Base-by-base conservation (phyloP, 2,113 vertebrate genomes). In the Myodes glareolus region DNA sequence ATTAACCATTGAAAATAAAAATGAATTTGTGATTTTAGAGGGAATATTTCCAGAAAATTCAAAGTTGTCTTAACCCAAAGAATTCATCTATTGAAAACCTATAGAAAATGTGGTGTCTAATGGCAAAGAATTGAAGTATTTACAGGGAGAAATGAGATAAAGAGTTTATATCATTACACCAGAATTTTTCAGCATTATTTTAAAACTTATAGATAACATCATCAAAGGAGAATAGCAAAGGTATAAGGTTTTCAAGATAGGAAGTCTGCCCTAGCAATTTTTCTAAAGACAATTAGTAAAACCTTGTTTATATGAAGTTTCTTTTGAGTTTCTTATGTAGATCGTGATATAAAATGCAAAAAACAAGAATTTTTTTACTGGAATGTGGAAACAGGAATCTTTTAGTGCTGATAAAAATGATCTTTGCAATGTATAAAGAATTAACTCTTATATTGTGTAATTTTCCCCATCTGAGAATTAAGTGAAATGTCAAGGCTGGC, bases 81-180 rank as follows among this genome's bases (percentile, higher is more conserved):
- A 72, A 76, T 10, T 76, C 90, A 29, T 58, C 13, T 94, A 90
- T 91, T 25, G 77, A 72, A 95, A 91, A n/a, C 23, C n/a, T 94
- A 11, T 39, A 85, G 33, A 16, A 16, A 80, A 88, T 61, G 1
- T 36, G 33, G 52, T 80, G 11, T 21, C 73, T 78, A 47, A 39
- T 31, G 65, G 11, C 58, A 72, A 77, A 84, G 61, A 67, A 33
- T 27, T 42, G 6, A 73, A 90, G 27, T 82, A 33, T 61, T 84
- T 47, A 80, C 36, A 75, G 6, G 2, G 31, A 82, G 3, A 6
- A 91, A 80, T 81, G 23, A 36, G 12, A 75, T 80, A 78, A 73
- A 16, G 33, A n/a, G 12, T 91, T 73, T 76, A 33, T 67, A 65
- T 45, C 27, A 67, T 63, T 98, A 98, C 97, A 98, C 98, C 96